Conservation (phyloP, 2,888 invertebrate species). For the Thera britannica region DNA sequence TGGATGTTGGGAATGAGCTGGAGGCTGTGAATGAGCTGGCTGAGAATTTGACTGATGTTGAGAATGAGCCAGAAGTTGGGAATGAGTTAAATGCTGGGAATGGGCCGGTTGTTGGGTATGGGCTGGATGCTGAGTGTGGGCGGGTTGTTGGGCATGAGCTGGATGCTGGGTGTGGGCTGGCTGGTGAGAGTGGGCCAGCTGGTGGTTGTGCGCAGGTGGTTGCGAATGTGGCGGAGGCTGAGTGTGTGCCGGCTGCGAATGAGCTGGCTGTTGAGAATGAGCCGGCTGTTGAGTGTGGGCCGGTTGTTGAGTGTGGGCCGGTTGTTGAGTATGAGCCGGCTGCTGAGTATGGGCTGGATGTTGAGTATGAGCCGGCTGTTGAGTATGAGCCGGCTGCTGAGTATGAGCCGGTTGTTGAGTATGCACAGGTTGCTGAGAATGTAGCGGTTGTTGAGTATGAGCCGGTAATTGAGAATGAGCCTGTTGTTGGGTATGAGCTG, state of each 20-base stretch:
- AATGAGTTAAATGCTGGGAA: conserved; percentile 9
- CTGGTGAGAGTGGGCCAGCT: conserved; percentile 18
- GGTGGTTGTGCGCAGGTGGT: conserved; percentile 8
- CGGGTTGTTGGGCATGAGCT: conserved; percentile 5
- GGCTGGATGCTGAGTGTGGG: conserved; percentile 15
- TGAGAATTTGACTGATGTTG: conserved; percentile 11
- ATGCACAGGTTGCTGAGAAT: conserved; percentile 21
- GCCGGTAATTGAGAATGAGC: neutral
- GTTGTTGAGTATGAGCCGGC: conserved; percentile 9
- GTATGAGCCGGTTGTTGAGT: conserved; percentile 14
- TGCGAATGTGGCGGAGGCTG: conserved; percentile 5
- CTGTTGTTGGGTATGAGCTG: conserved; percentile 3
- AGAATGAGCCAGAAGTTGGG: conserved; percentile 19
- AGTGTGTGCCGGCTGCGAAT: conserved; percentile 12
- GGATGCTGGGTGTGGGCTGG: conserved; percentile 22
- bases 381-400: conserved; percentile 11
- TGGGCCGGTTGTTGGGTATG: conserved; percentile 16
- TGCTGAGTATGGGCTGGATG: conserved; percentile 11
- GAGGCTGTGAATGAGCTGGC: conserved; percentile 14
- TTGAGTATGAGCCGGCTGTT: conserved; percentile 14
- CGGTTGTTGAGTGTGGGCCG: conserved; percentile 10
- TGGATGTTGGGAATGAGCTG: conserved; percentile 19
- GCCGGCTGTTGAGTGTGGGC: conserved; percentile 11
- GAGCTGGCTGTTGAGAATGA: conserved; percentile 16
- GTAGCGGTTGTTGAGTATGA: conserved; percentile 14